phyloP scores from a whole-genome alignment of 2,113 vertebrate genomes.

The Mesoclemmys tuberculata region DNA sequence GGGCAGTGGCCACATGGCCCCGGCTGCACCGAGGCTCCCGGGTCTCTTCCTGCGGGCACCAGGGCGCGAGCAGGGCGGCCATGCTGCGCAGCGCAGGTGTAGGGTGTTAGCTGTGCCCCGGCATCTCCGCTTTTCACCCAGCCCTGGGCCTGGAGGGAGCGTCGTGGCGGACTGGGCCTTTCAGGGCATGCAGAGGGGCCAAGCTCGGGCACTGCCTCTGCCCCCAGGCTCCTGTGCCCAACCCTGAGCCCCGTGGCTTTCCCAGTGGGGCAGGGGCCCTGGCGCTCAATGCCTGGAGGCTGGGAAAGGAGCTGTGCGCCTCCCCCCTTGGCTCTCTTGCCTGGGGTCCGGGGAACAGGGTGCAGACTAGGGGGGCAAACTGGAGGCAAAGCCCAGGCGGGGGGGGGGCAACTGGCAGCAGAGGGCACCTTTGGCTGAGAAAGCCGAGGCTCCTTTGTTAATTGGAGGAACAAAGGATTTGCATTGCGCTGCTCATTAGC shows the following conservation, averaged over 20 bases:
- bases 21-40: too few relatives aligned
- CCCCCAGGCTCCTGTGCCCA: background rate
- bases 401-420: conserved; percentile 59
- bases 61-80: too few relatives aligned
- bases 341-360: fast-evolving
- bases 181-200: background rate
- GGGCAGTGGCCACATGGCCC: too few relatives aligned
- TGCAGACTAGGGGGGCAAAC: background rate
- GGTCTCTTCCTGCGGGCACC: too few relatives aligned
- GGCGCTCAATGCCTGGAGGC: background rate
- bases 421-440: conserved; percentile 66
- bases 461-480: conserved; percentile 60
- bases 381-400: background rate
- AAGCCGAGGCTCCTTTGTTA: conserved; percentile 73
- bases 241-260: background rate
- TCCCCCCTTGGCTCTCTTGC: background rate
- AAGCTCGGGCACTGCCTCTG: background rate
- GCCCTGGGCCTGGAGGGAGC: background rate
- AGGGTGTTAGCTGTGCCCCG: too few relatives aligned
- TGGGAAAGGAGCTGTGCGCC: conserved; percentile 13
- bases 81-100: background rate
- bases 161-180: background rate
- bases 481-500: conserved; percentile 68
- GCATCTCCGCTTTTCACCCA: background rate
- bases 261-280: background rate